Evolutionary conservation across 2,888 invertebrate genomes (phyloP).

Genomic region (Cylindroiulus punctatus): DNA sequence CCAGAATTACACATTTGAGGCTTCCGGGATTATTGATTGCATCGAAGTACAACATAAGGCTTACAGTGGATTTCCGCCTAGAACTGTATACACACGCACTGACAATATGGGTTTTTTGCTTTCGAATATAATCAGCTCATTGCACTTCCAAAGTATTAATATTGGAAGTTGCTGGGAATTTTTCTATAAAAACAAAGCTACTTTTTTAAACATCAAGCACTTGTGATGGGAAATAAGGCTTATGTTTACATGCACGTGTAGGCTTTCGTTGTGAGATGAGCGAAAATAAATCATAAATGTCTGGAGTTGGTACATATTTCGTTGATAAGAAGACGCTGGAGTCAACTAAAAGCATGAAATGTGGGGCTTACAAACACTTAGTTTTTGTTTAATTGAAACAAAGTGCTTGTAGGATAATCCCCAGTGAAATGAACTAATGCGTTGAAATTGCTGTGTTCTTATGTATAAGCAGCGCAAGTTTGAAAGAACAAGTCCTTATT

Average conservation of each 20-base stretch:
- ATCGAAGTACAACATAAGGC: slow-evolving; percentile 23
- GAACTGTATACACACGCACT: slow-evolving; percentile 22
- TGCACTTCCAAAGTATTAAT: slow-evolving; percentile 29
- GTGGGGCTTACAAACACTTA: not conserved
- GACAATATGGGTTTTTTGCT: not conserved
- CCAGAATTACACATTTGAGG: slow-evolving; percentile 38
- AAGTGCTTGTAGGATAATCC: slow-evolving; percentile 11
- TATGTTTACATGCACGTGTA: not conserved
- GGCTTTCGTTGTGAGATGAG: not conserved
- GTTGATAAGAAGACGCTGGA: not conserved
- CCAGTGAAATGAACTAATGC: slow-evolving; percentile 12
- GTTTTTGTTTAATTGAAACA: slow-evolving; percentile 37
- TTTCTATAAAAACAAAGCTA: not conserved
- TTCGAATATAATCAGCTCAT: slow-evolving; percentile 20
- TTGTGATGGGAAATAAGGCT: not conserved
- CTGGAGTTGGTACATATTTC: not conserved
- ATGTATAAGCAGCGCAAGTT: too few species aligned
- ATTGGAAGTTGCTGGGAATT: not conserved
- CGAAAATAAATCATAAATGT: not conserved
- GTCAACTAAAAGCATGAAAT: slow-evolving; percentile 6
- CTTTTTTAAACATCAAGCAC: not conserved
- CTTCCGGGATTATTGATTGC: slow-evolving; percentile 38
- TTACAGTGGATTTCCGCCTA: not conserved
- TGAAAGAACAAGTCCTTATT: not conserved
- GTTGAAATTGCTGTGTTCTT: not conserved